Conservation (phyloP, 2,888 invertebrate species). For the Gymnocheta viridis region DNA sequence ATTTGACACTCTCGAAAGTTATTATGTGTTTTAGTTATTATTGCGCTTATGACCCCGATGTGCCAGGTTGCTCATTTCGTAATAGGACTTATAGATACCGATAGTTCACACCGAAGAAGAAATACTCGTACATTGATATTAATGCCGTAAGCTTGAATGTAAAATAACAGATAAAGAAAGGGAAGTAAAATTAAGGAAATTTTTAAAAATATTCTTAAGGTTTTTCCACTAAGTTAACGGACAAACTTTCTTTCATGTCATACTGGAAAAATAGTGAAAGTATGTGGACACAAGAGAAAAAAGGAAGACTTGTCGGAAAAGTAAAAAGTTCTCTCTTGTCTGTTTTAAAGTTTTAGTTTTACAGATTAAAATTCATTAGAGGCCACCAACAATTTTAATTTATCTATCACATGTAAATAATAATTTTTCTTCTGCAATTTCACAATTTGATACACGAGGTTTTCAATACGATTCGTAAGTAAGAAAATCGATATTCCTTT, state of each 20-base stretch:
- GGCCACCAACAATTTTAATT: neutral
- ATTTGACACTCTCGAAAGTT: no score
- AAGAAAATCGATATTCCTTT: constrained; percentile 61
- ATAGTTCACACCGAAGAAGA: no score
- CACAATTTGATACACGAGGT: constrained; percentile 1
- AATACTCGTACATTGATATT: neutral
- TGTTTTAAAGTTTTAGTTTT: constrained; percentile 1
- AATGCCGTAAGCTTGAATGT: neutral
- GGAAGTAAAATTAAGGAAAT: neutral
- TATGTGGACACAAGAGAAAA: neutral
- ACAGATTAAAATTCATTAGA: neutral
- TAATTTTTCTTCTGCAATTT: neutral
- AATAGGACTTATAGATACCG: no score
- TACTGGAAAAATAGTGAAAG: constrained; percentile 29
- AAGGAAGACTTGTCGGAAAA: neutral
- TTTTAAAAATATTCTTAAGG: neutral
- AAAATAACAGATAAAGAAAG: neutral
- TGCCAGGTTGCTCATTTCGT: no score
- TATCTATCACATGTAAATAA: neutral
- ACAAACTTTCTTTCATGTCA: neutral
- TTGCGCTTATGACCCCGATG: no score
- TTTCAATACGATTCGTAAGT: constrained; percentile 4
- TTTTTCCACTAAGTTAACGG: neutral
- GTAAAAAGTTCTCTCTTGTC: neutral
- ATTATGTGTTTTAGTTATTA: no score